Base-by-base conservation (phyloP, 2,888 invertebrate genomes). In the Hydrotaea cyrtoneurina region DNA sequence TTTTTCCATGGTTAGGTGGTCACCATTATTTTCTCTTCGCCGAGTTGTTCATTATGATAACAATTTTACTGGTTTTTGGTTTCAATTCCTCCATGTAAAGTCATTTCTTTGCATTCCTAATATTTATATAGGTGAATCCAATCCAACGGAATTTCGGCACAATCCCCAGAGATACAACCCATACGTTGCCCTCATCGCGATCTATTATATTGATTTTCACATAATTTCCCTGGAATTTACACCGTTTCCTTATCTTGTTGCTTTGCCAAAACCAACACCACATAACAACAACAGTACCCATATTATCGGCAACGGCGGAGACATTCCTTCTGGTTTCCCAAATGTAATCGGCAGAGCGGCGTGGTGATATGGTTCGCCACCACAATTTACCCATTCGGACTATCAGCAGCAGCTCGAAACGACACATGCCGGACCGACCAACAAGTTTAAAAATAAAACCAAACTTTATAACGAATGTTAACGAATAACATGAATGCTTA, bases 391-490 rank as follows among this genome's bases (percentile, higher is more conserved):
- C 31, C 31, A 7, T 5, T 8, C 13, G n/a, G 4, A 26, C 23
- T 53, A 69, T 19, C 19, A 76, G 36, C 19, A 76, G 36, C 43
- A 69, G 23, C 39, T 17, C 23, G 62, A 46, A 50, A 15, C 62
- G 46, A 31, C 36, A 72, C 76, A 79, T 31, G 7, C 31, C n/a
- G n/a, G 75, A 75, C 78, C 76, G 75, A 76, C 2, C 15, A 39
- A 13, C 71, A 76, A 74, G 59, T 78, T 53, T 74, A 76, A 83
- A 83, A 80, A 64, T 50, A 83, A 76, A 64, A 46, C 17, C 8
- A 23, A 80, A 75, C n/a, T 66, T 64, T 79, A 80, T 77, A 83
- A 79, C 43, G 78, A 85, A 77, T 62, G 66, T 62, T 74, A 77
- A 83, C 43, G 62, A 64, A 77, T 59, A 79, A 50, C 46, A 83